Conservation (phyloP, 1,140 invertebrate genomes). For the Muscidifurax raptorellus region DNA sequence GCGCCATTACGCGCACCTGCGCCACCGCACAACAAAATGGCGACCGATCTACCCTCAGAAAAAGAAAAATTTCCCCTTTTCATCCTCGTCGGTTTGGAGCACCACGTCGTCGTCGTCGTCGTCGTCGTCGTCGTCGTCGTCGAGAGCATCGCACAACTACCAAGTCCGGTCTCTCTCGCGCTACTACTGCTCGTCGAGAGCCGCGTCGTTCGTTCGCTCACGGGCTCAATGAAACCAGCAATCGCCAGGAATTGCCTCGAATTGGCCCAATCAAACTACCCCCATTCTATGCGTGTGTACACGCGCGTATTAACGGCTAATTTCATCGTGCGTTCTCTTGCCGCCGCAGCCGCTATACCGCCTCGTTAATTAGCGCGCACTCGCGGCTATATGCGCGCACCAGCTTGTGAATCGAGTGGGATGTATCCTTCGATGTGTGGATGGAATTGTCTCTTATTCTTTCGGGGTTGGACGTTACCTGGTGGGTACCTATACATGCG, state of each 20-base stretch:
- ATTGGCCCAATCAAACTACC: slow-evolving; percentile 77
- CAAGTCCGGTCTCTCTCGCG: slow-evolving; percentile 9
- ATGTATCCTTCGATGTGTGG: too few species aligned
- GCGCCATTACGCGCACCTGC: too few species aligned
- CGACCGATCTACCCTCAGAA: too few species aligned
- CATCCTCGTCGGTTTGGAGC: too few species aligned
- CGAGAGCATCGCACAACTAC: not conserved
- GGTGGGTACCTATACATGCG: too few species aligned
- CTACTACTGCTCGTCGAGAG: slow-evolving; percentile 30
- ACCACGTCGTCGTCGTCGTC: too few species aligned
- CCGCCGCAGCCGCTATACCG: not conserved
- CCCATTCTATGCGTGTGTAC: slow-evolving; percentile 72
- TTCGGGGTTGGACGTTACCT: too few species aligned
- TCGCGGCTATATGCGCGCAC: slow-evolving; percentile 16
- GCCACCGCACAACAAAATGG: too few species aligned
- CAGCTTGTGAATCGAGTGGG: not conserved
- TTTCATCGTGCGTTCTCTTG: slow-evolving; percentile 57
- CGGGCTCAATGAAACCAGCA: slow-evolving; percentile 74
- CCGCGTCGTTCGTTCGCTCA: not conserved
- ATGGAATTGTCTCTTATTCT: too few species aligned
- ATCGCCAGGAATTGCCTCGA: slow-evolving; percentile 77
- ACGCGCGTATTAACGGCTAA: slow-evolving; percentile 74
- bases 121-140: too few species aligned
- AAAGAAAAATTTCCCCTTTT: too few species aligned
- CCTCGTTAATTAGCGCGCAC: slow-evolving; percentile 42